A percentile compares a stretch with the other conserved stretches of the same genome.
These are phyloP conservation scores for Drosophila kanapiae DNA, from an alignment of 1,140 invertebrate species.

Conservation along the genomic window DNA sequence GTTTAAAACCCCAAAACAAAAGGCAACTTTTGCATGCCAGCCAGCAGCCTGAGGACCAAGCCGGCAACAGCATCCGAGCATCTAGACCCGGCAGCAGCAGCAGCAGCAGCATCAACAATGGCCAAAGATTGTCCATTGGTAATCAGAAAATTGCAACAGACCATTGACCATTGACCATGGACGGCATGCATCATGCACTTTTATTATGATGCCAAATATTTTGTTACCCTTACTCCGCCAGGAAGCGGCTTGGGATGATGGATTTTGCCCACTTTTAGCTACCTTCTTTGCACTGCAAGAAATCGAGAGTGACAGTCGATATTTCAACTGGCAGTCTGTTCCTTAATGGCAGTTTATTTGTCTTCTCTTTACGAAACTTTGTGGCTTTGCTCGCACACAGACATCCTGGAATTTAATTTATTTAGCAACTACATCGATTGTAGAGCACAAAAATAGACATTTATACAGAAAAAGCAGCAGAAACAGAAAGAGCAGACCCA, in stretches of 20 bases:
- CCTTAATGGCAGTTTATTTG: constrained; percentile 63
- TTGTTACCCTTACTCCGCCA: constrained; percentile 26
- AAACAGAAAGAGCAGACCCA: constrained; percentile 17
- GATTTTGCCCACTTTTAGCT: constrained; percentile 33
- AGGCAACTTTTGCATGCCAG: constrained; percentile 57
- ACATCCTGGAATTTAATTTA: constrained; percentile 70
- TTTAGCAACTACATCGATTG: constrained; percentile 76
- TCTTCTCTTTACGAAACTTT: constrained; percentile 57
- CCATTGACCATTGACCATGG: constrained; percentile 34
- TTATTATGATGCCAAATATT: constrained; percentile 81
- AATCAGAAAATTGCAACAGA: constrained; percentile 75
- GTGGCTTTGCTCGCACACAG: constrained; percentile 46
- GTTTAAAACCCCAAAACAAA: constrained; percentile 66
- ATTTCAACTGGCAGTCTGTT: constrained; percentile 30
- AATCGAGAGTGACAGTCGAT: constrained; percentile 72
- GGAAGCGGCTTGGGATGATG: constrained; percentile 43
- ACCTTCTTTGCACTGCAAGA: constrained; percentile 63
- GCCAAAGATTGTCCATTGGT: constrained; percentile 44
- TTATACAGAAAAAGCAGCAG: constrained; percentile 17
- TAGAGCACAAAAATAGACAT: constrained; percentile 43
- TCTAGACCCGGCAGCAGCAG: background rate
- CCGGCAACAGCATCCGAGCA: too few relatives aligned
- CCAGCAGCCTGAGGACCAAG: constrained; percentile 2
- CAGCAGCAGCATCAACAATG: constrained; percentile 20
- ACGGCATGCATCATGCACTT: constrained; percentile 60